phyloP scores from a whole-genome alignment of 2,888 invertebrate genomes.

The Acanthococcus lagerstroemiae region DNA sequence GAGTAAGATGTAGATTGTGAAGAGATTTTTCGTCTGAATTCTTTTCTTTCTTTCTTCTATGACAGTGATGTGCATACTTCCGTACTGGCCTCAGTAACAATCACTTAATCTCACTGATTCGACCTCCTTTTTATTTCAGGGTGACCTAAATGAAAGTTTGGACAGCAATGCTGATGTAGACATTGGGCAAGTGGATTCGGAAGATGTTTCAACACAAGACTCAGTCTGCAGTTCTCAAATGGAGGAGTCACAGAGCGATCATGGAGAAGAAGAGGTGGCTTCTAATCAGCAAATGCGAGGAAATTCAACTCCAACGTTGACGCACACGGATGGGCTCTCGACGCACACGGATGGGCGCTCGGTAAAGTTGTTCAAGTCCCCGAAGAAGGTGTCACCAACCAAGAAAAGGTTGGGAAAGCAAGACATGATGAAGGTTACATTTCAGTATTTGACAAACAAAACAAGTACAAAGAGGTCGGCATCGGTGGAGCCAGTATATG shows the following conservation, averaged over 20 bases:
- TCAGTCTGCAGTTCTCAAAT: background rate
- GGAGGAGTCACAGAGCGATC: too few relatives aligned
- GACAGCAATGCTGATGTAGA: background rate
- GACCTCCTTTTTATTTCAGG: background rate
- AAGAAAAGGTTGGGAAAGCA: background rate
- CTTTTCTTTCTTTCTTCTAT: background rate
- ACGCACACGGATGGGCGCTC: background rate
- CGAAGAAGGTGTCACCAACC: background rate
- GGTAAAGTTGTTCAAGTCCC: slow-evolving; percentile 1
- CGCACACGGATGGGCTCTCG: background rate
- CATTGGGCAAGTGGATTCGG: background rate
- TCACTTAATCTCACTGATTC: background rate
- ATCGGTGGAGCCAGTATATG: background rate
- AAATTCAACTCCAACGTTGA: background rate
- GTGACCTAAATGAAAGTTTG: background rate
- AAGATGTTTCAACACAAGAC: background rate
- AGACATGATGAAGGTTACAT: background rate
- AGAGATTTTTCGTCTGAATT: background rate
- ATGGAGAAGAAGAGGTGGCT: background rate
- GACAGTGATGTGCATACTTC: background rate
- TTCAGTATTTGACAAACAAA: background rate
- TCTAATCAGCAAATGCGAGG: background rate
- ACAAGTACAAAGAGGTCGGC: background rate
- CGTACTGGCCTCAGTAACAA: background rate
- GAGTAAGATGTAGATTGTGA: too few relatives aligned